Percentiles rank a stretch among this genome's conserved stretches.
These are phyloP conservation scores for Maniola jurtina DNA, from an alignment of 1,140 invertebrate genomes.

Conservation along the genomic window DNA sequence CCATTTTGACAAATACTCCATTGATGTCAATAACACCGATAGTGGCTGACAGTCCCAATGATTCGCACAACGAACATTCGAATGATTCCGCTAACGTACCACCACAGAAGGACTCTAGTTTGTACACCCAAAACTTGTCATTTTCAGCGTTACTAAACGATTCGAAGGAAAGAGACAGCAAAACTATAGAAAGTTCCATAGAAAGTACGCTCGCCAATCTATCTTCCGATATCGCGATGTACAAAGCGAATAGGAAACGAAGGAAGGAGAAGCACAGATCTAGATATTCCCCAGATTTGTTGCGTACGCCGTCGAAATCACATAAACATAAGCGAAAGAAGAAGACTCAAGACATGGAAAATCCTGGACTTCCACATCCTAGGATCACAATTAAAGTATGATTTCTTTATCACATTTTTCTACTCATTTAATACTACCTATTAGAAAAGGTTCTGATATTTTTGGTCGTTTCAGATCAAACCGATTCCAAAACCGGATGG, in stretches of 20 bases:
- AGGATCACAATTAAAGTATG: conserved; percentile 88
- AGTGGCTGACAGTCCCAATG: conserved; percentile 74
- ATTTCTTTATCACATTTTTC: conserved; percentile 1
- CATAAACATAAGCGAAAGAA: conserved; percentile 86
- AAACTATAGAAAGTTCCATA: conserved; percentile 68
- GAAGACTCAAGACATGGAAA: conserved; percentile 85
- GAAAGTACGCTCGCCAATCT: conserved; percentile 65
- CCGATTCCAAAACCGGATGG: conserved; percentile 88
- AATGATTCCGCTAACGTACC: conserved; percentile 45
- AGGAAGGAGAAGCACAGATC: conserved; percentile 85
- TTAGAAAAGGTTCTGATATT: too few relatives aligned
- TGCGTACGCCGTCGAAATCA: conserved; percentile 80
- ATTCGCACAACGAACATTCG: conserved; percentile 66
- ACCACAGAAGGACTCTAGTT: conserved; percentile 55
- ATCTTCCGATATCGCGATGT: conserved; percentile 68
- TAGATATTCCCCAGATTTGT: conserved; percentile 83
- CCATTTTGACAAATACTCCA: conserved; percentile 72
- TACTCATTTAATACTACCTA: neutral
- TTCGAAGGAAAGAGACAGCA: conserved; percentile 63
- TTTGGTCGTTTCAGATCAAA: conserved; percentile 82
- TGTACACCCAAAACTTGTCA: conserved; percentile 66
- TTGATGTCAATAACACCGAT: conserved; percentile 77
- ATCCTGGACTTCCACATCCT: conserved; percentile 81
- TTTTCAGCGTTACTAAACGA: conserved; percentile 72
- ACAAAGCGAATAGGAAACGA: conserved; percentile 81